phyloP scores from a whole-genome alignment of 2,888 invertebrate species.

The Cremastinae sp. region DNA sequence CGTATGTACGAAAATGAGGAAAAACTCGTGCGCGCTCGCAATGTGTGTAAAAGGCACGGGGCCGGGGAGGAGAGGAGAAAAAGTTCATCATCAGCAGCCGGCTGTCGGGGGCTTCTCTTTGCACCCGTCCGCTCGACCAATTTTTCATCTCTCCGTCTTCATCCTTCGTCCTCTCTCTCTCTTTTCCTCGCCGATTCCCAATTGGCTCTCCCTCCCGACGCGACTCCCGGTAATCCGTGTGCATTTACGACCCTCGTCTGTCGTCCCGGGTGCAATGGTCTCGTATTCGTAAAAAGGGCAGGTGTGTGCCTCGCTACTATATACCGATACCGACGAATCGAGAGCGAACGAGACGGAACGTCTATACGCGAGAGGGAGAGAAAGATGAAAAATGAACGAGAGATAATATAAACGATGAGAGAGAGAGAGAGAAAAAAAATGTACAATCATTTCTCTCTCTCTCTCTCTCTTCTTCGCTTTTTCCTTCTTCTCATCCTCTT shows the following conservation, averaged over 20 bases:
- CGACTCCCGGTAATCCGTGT: slow-evolving; percentile 72
- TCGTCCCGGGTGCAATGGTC: slow-evolving; percentile 56
- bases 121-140: slow-evolving; percentile 63
- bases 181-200: slow-evolving; percentile 49
- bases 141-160: slow-evolving; percentile 60
- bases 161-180: slow-evolving; percentile 51
- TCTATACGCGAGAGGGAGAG: slow-evolving; percentile 35
- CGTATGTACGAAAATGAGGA: neutral
- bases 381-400: slow-evolving; percentile 42
- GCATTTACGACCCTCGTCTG: slow-evolving; percentile 76
- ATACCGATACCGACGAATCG: slow-evolving; percentile 38
- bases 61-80: slow-evolving; percentile 1
- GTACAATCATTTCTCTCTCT: slow-evolving; percentile 58
- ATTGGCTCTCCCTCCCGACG: slow-evolving; percentile 50
- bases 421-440: slow-evolving; percentile 44
- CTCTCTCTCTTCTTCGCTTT: slow-evolving; percentile 65
- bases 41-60: neutral
- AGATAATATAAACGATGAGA: too few relatives aligned
- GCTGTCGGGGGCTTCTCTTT: slow-evolving; percentile 66
- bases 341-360: slow-evolving; percentile 52
- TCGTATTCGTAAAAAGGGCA: slow-evolving; percentile 58
- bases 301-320: slow-evolving; percentile 58
- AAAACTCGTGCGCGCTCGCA: neutral
- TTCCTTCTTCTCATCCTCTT: slow-evolving; percentile 21
- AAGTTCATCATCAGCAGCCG: slow-evolving; percentile 66